These are phyloP conservation scores for Trinectes maculatus DNA, from an alignment of 2,113 vertebrate genomes.

Conservation along the genomic window DNA sequence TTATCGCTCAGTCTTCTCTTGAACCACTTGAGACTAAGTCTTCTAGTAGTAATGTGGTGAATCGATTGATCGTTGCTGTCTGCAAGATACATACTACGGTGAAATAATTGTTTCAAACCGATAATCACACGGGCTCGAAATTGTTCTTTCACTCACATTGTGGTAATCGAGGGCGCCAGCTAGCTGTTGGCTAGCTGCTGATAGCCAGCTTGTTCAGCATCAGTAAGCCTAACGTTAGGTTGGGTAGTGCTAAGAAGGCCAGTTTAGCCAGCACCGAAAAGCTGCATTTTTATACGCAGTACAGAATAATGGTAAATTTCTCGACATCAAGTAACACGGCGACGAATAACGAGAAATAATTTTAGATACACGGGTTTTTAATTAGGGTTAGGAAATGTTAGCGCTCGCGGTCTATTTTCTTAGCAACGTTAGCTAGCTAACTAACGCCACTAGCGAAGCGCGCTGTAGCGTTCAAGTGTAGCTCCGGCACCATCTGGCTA, in stretches of 20 bases:
- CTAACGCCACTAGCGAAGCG: slow-evolving; percentile 21
- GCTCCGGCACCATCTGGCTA: background rate
- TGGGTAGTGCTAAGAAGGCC: slow-evolving; percentile 43
- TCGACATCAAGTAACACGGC: background rate
- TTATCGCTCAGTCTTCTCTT: slow-evolving; percentile 62
- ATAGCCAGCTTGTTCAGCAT: slow-evolving; percentile 54
- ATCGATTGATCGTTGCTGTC: background rate
- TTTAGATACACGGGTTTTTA: background rate
- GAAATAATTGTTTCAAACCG: background rate
- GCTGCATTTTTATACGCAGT: background rate
- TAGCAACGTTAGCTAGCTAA: slow-evolving; percentile 34
- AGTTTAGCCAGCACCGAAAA: background rate
- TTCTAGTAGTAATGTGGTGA: background rate
- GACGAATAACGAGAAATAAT: background rate
- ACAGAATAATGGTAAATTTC: background rate
- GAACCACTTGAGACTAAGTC: slow-evolving; percentile 14
- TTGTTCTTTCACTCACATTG: slow-evolving; percentile 14
- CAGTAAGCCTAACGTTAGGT: slow-evolving; percentile 39
- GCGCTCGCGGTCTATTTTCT: slow-evolving; percentile 40
- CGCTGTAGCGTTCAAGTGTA: background rate
- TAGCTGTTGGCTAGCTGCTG: slow-evolving; percentile 50
- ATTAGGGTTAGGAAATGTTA: slow-evolving; percentile 22
- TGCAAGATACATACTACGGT: rapidly evolving
- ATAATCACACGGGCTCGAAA: slow-evolving; percentile 2
- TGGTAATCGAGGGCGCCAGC: slow-evolving; percentile 68